Conservation (phyloP, 2,888 invertebrate genomes). For the Timema cristinae region DNA sequence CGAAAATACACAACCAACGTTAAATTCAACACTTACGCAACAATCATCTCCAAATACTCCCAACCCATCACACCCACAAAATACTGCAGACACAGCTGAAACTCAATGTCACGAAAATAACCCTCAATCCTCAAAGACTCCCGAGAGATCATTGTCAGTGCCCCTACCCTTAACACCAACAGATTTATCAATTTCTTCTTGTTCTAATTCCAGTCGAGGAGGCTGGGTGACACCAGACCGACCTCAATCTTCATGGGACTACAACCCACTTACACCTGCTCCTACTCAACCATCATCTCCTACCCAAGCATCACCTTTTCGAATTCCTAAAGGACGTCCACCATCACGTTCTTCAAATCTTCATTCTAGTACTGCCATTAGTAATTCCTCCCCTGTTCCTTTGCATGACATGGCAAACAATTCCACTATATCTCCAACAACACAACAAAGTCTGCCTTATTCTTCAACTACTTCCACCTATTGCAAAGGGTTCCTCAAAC, state of each 20-base stretch:
- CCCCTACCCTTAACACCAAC: constrained; percentile 22
- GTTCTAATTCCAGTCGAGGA: constrained; percentile 25
- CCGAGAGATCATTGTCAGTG: constrained; percentile 23
- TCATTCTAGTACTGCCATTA: constrained; percentile 20
- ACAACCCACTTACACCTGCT: constrained; percentile 30
- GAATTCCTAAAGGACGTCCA: constrained; percentile 61
- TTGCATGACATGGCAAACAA: constrained; percentile 15
- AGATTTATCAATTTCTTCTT: constrained; percentile 22
- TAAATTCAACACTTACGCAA: constrained; percentile 3
- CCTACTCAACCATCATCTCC: constrained; percentile 31
- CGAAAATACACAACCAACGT: not conserved
- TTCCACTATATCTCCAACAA: constrained; percentile 10
- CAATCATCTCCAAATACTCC: constrained; percentile 7
- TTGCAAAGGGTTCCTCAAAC: constrained; percentile 51
- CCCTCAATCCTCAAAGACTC: constrained; percentile 20
- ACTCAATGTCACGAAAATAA: constrained; percentile 17
- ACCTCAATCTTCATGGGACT: constrained; percentile 26
- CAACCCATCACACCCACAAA: not conserved
- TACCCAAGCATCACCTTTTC: constrained; percentile 51
- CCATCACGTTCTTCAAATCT: constrained; percentile 48
- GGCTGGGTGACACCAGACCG: constrained; percentile 26
- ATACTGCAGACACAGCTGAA: not conserved
- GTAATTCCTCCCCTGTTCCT: constrained; percentile 11
- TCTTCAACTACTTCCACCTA: constrained; percentile 27
- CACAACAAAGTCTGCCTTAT: constrained; percentile 15